Percentiles rank a stretch among this genome's conserved stretches.
Evolutionary conservation across 2,888 invertebrate species (phyloP).

Genomic region (Silvanus unidentatus): DNA sequence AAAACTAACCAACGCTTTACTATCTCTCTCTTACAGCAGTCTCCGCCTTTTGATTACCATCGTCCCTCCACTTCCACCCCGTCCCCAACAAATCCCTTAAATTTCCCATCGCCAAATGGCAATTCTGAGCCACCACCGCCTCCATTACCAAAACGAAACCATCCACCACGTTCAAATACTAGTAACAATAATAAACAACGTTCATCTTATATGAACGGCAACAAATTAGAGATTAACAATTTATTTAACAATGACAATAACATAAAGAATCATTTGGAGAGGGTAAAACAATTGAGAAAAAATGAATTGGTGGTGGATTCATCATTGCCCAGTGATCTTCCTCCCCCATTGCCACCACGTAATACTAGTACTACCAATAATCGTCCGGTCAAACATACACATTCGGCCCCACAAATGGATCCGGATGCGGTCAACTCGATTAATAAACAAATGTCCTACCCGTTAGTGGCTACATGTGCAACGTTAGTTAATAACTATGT

Average conservation of each 20-base stretch:
- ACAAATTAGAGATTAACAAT: slow-evolving; percentile 28
- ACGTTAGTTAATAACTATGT: slow-evolving; percentile 47
- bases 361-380: slow-evolving; percentile 26
- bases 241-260: slow-evolving; percentile 35
- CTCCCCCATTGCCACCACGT: slow-evolving; percentile 58
- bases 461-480: slow-evolving; percentile 53
- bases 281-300: background rate
- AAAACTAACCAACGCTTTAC: slow-evolving; percentile 44
- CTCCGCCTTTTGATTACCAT: slow-evolving; percentile 30
- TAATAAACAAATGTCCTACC: slow-evolving; percentile 60
- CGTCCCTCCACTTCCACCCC: slow-evolving; percentile 30
- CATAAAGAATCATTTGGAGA: slow-evolving; percentile 22
- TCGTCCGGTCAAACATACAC: slow-evolving; percentile 38
- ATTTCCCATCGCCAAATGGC: slow-evolving; percentile 25
- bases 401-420: slow-evolving; percentile 30
- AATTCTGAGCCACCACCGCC: slow-evolving; percentile 46
- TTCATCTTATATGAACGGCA: slow-evolving; percentile 31
- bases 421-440: slow-evolving; percentile 55
- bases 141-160: slow-evolving; percentile 53
- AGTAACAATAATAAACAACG: slow-evolving; percentile 20
- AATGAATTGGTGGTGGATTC: slow-evolving; percentile 29
- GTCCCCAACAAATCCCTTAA: slow-evolving; percentile 9
- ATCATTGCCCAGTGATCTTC: slow-evolving; percentile 28
- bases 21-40: slow-evolving; percentile 44
- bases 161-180: slow-evolving; percentile 8